Evolutionary conservation across 2,888 invertebrate genomes (phyloP).

Genomic region (Atherix ibis): DNA sequence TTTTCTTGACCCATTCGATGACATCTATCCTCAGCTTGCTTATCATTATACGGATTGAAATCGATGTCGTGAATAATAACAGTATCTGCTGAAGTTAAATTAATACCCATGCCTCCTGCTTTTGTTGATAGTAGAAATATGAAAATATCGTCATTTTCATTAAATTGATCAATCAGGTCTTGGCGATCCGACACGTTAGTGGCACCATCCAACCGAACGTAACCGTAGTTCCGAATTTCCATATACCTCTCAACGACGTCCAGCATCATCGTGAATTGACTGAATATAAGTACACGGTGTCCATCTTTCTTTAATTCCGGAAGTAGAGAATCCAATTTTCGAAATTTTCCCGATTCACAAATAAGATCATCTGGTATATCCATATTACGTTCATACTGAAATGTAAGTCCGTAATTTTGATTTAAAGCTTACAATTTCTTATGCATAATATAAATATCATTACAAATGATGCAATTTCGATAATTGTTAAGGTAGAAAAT

Average conservation of each 20-base stretch:
- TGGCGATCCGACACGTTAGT: constrained; percentile 79
- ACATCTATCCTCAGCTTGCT: constrained; percentile 88
- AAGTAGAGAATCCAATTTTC: constrained; percentile 59
- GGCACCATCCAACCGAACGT: constrained; percentile 73
- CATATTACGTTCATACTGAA: constrained; percentile 44
- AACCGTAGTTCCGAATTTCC: constrained; percentile 52
- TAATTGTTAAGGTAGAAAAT: no score
- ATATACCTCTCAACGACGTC: constrained; percentile 85
- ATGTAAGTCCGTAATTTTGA: no score
- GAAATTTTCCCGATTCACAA: constrained; percentile 74
- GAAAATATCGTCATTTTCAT: constrained; percentile 61
- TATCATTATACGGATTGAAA: constrained; percentile 97
- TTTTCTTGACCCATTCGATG: constrained; percentile 64
- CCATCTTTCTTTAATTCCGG: constrained; percentile 55
- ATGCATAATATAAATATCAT: no score
- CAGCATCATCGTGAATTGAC: constrained; percentile 91
- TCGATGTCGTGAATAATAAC: constrained; percentile 95
- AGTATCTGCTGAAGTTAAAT: constrained; percentile 85
- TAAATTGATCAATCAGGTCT: constrained; percentile 79
- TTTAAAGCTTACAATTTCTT: no score
- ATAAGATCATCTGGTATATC: constrained; percentile 54
- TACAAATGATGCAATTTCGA: no score
- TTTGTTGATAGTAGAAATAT: constrained; percentile 82
- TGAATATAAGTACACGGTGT: constrained; percentile 81
- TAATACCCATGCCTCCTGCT: constrained; percentile 93